These are phyloP conservation scores for Pseudorasbora parva DNA, from an alignment of 2,113 vertebrate species.

Conservation along the genomic window DNA sequence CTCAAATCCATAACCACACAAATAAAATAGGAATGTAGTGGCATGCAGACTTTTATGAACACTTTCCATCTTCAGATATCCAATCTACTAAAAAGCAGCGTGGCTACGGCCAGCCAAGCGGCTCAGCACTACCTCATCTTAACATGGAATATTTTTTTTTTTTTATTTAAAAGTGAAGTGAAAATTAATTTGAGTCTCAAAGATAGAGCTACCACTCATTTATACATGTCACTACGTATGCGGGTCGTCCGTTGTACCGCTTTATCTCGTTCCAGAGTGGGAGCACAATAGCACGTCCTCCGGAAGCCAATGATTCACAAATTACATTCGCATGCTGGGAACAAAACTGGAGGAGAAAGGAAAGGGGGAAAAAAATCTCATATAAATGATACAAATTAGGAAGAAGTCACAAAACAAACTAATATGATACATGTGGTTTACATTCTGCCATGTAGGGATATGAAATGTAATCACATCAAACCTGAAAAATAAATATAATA, in stretches of 20 bases:
- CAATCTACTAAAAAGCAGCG: constrained; percentile 21
- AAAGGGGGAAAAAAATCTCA: background rate
- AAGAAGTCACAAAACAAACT: constrained; percentile 13
- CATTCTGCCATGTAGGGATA: constrained; percentile 7
- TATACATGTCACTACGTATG: constrained; percentile 46
- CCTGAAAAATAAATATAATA: background rate
- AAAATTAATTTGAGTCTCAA: constrained; percentile 38
- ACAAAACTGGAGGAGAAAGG: background rate
- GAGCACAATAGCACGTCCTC: constrained; percentile 27
- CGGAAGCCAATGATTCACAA: background rate
- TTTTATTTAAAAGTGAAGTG: constrained; percentile 41
- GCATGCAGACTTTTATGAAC: constrained; percentile 29
- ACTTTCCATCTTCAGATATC: constrained; percentile 33
- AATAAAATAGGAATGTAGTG: constrained; percentile 11
- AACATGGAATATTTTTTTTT: constrained; percentile 32
- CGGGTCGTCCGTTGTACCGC: background rate
- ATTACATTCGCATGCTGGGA: constrained; percentile 6
- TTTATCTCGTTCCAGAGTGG: constrained; percentile 28
- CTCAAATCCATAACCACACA: constrained; percentile 31
- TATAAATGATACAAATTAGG: constrained; percentile 8
- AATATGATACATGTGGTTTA: background rate
- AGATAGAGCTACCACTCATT: constrained; percentile 45
- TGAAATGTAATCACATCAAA: background rate
- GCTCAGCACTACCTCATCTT: constrained; percentile 9
- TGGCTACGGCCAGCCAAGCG: background rate